Evolutionary conservation across 1,140 invertebrate species (phyloP).

Genomic region (Scaptomyza pallida): DNA sequence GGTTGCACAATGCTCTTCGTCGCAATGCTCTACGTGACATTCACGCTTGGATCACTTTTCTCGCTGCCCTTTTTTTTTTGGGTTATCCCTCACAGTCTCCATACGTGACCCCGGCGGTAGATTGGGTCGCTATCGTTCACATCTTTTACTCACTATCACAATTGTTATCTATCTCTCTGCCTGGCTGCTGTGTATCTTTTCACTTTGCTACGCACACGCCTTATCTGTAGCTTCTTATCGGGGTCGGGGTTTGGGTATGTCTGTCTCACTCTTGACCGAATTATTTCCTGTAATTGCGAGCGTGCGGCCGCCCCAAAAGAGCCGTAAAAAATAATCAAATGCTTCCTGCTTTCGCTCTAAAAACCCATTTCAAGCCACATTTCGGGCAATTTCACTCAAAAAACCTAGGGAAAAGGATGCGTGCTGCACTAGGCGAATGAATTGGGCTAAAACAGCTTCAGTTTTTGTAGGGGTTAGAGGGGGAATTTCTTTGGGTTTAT

Average conservation of each 20-base stretch:
- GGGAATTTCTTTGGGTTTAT: slow-evolving; percentile 7
- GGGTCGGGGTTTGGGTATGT: slow-evolving; percentile 5
- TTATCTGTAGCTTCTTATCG: slow-evolving; percentile 71
- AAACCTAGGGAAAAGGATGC: slow-evolving; percentile 56
- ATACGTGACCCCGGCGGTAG: slow-evolving; percentile 57
- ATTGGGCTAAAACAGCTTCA: slow-evolving; percentile 49
- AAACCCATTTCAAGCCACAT: slow-evolving; percentile 33
- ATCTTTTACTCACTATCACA: slow-evolving; percentile 33
- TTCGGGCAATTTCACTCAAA: slow-evolving; percentile 68
- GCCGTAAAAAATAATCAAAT: slow-evolving; percentile 81
- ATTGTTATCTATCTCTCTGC: slow-evolving; percentile 30
- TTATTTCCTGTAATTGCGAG: slow-evolving; percentile 80
- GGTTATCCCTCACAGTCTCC: slow-evolving; percentile 19
- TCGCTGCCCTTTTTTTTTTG: neutral
- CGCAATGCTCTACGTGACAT: slow-evolving; percentile 77
- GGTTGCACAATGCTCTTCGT: slow-evolving; percentile 50
- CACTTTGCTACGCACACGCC: slow-evolving; percentile 35
- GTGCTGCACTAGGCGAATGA: slow-evolving; percentile 64
- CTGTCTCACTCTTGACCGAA: slow-evolving; percentile 54
- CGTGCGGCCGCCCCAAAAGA: slow-evolving; percentile 43
- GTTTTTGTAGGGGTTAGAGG: slow-evolving; percentile 6
- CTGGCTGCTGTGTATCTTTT: slow-evolving; percentile 64
- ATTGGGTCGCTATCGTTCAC: slow-evolving; percentile 34
- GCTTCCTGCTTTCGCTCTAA: slow-evolving; percentile 71
- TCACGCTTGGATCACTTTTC: slow-evolving; percentile 76